Conservation (phyloP, 2,113 vertebrate species). For the Oncorhynchus gorbuscha region DNA sequence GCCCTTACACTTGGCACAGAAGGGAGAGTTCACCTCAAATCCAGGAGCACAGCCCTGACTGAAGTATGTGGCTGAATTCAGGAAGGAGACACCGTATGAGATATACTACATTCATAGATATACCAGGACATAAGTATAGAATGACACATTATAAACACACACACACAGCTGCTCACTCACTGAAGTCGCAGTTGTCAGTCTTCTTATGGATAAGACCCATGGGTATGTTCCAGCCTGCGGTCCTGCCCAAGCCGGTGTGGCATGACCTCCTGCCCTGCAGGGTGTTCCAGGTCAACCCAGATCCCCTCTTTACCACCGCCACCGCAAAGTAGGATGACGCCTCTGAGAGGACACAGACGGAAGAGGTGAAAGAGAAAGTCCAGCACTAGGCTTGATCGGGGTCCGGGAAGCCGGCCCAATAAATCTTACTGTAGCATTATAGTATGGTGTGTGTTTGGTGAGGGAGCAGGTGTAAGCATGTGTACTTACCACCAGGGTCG, state of each 20-base stretch:
- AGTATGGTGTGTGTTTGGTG: too few relatives aligned
- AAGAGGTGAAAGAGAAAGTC: background rate
- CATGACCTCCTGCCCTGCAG: slow-evolving; percentile 83
- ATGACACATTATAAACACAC: background rate
- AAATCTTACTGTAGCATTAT: too few relatives aligned
- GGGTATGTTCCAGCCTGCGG: slow-evolving; percentile 88
- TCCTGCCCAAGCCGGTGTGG: slow-evolving; percentile 80
- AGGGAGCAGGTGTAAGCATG: background rate
- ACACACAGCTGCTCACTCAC: background rate
- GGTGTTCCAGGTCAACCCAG: background rate
- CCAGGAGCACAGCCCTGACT: slow-evolving; percentile 83
- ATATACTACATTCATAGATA: background rate
- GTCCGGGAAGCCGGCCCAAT: too few relatives aligned
- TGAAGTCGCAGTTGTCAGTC: slow-evolving; percentile 71
- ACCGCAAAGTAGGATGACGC: slow-evolving; percentile 76
- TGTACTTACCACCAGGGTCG: background rate
- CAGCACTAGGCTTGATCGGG: too few relatives aligned
- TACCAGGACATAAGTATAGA: background rate
- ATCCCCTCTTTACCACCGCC: slow-evolving; percentile 80
- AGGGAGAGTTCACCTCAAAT: slow-evolving; percentile 62
- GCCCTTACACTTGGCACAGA: slow-evolving; percentile 82
- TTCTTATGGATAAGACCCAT: slow-evolving; percentile 74
- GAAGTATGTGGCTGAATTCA: slow-evolving; percentile 74
- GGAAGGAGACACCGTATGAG: slow-evolving; percentile 4
- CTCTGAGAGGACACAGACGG: slow-evolving; percentile 14